These are phyloP conservation scores for Drosophila persimilis DNA, from an alignment of 1,140 invertebrate species.

Conservation along the genomic window DNA sequence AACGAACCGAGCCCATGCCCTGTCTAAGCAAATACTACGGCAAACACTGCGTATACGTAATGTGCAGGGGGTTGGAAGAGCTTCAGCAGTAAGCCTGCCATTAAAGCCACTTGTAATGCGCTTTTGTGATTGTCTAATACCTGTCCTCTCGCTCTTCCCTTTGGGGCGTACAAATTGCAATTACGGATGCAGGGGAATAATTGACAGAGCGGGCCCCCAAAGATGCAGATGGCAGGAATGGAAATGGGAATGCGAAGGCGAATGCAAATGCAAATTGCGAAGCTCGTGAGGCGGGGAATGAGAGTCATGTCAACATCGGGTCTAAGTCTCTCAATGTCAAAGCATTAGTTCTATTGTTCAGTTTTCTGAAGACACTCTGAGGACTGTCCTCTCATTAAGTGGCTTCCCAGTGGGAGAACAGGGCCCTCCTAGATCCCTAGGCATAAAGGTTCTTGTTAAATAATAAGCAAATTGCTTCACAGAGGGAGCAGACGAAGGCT, in stretches of 20 bases:
- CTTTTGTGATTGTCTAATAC: slow-evolving; percentile 61
- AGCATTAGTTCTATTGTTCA: slow-evolving; percentile 37
- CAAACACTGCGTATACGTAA: slow-evolving; percentile 60
- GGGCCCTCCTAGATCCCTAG: slow-evolving; percentile 17
- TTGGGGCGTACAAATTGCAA: slow-evolving; percentile 23
- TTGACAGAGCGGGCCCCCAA: slow-evolving; percentile 36
- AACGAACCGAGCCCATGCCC: slow-evolving; percentile 3
- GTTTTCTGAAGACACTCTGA: background rate
- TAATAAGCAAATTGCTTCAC: slow-evolving; percentile 9
- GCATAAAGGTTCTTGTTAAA: slow-evolving; percentile 10
- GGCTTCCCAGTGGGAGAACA: background rate
- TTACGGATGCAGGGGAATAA: slow-evolving; percentile 37
- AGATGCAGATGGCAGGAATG: slow-evolving; percentile 35
- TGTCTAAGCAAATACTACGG: slow-evolving; percentile 27
- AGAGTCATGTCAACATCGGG: slow-evolving; percentile 27
- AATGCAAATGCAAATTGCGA: slow-evolving; percentile 23
- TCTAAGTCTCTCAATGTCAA: slow-evolving; percentile 37
- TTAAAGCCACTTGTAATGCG: slow-evolving; percentile 55
- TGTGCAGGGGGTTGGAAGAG: slow-evolving; percentile 12
- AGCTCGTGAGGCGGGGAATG: slow-evolving; percentile 4
- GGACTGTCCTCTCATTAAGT: too few species aligned
- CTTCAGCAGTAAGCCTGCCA: slow-evolving; percentile 33
- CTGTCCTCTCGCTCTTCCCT: slow-evolving; percentile 8
- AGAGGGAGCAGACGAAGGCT: too few species aligned
- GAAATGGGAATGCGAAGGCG: too few species aligned